Evolutionary conservation across 2,888 invertebrate species (phyloP), one percentile per base, ranked within the genome.

Genomic region (Palloptera scutellata): DNA sequence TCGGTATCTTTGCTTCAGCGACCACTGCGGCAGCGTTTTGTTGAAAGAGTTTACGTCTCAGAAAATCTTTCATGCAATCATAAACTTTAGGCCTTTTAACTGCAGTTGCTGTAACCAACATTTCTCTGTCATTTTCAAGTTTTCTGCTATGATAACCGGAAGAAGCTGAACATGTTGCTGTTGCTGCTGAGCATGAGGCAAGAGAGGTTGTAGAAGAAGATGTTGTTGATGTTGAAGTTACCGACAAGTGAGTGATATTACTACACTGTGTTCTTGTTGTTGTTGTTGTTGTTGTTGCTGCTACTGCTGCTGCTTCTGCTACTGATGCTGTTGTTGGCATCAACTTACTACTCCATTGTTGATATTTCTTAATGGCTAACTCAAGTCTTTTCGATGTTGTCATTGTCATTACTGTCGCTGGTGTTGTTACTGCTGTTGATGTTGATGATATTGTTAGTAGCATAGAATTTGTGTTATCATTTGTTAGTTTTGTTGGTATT

Each of bases 11-110:
- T 12, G 59, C 43, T 41, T 41, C 59, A 41, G 51, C 43, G 48
- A 55, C 41, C 17, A 42, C 40, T 12, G 17, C n/a, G 17, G 1
- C 41, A 4, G 41, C 12, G 17, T 45, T 30, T 45, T 30, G 54
- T 11, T 82, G 80, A 43, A 81, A 82, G 19, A 81, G 77, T 75
- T 81, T 83, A 64, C 80, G 80, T 10, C 78, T 77, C 70, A 83
- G 63, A 75, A 83, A 83, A 71, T 80, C 81, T 73, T 80, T 80
- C 84, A 83, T 83, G 75, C 81, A 81, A 69, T 81, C 81, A 65
- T 83, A 83, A 68, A 83, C 80, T 72, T 81, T 83, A 57, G 81
- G 79, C 20, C 79, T 81, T 68, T 77, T 78, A 2, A 30, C 30
- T 58, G 74, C 71, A 42, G 64, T 62, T 1, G 74, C 69, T 57